These are phyloP conservation scores for Phanerotoma sp. DNA, from an alignment of 2,888 invertebrate genomes.

Conservation along the genomic window DNA sequence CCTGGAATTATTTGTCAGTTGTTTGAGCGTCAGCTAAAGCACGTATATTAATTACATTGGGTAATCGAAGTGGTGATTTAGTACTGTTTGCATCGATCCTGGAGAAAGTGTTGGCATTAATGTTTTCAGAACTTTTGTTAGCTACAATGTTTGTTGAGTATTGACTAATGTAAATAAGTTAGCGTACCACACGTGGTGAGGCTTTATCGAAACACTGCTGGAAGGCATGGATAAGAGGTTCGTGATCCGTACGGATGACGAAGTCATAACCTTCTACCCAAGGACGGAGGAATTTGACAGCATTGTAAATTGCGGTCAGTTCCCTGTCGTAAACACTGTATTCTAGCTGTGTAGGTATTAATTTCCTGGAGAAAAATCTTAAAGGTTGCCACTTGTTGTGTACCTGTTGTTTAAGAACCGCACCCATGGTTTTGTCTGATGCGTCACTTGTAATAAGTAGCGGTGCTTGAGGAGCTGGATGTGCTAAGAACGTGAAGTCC, in stretches of 20 bases:
- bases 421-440: background rate
- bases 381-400: background rate
- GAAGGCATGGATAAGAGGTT: constrained; percentile 6
- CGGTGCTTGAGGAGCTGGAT: background rate
- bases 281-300: constrained; percentile 9
- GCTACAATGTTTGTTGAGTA: constrained; percentile 11
- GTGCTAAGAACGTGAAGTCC: background rate
- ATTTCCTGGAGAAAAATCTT: background rate
- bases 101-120: constrained; percentile 14
- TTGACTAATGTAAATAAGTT: constrained; percentile 14
- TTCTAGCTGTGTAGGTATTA: background rate
- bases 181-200: constrained; percentile 2
- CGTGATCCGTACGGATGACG: constrained; percentile 8
- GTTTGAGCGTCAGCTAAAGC: constrained; percentile 9
- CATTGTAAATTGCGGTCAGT: background rate
- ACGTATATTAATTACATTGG: background rate
- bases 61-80: background rate
- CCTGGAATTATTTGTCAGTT: constrained; percentile 12
- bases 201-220: background rate
- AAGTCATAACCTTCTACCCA: constrained; percentile 2
- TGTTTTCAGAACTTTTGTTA: constrained; percentile 13
- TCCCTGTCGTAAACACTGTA: constrained; percentile 3
- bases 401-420: background rate
- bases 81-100: constrained; percentile 2
- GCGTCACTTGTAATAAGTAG: background rate